Evolutionary conservation across 2,888 invertebrate genomes (phyloP).

Genomic region (Gastracanthus pulcherrimus): DNA sequence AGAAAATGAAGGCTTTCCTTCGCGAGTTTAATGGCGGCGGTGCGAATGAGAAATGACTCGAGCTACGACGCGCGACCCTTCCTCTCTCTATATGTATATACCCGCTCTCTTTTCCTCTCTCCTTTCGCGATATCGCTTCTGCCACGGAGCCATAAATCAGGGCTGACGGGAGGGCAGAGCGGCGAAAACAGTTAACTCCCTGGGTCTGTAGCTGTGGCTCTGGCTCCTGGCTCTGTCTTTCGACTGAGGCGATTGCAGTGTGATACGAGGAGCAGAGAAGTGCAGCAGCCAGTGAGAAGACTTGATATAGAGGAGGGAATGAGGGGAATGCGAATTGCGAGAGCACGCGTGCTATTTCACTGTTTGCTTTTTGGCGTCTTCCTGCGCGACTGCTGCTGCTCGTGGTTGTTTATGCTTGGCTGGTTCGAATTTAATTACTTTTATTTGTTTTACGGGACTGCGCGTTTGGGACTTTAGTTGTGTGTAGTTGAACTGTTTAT

Average conservation of each 20-base stretch:
- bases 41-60: constrained; percentile 35
- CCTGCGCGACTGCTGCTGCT: background rate
- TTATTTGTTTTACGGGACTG: background rate
- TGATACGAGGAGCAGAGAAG: background rate
- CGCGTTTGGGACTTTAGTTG: background rate
- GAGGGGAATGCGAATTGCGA: background rate
- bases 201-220: too few relatives aligned
- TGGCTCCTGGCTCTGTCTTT: too few relatives aligned
- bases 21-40: background rate
- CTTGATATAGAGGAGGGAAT: background rate
- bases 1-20: background rate
- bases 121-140: constrained; percentile 13
- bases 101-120: background rate
- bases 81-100: too few relatives aligned
- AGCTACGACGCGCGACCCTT: too few relatives aligned
- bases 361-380: too few relatives aligned
- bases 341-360: background rate
- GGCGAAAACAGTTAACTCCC: constrained; percentile 45
- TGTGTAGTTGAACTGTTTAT: background rate
- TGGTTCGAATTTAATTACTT: background rate
- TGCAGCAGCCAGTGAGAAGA: too few relatives aligned
- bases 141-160: constrained; percentile 43
- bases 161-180: constrained; percentile 31
- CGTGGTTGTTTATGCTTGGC: background rate
- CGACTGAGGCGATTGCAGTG: background rate